Conservation (phyloP, 2,113 vertebrate species). For the Fukomys damarensis region DNA sequence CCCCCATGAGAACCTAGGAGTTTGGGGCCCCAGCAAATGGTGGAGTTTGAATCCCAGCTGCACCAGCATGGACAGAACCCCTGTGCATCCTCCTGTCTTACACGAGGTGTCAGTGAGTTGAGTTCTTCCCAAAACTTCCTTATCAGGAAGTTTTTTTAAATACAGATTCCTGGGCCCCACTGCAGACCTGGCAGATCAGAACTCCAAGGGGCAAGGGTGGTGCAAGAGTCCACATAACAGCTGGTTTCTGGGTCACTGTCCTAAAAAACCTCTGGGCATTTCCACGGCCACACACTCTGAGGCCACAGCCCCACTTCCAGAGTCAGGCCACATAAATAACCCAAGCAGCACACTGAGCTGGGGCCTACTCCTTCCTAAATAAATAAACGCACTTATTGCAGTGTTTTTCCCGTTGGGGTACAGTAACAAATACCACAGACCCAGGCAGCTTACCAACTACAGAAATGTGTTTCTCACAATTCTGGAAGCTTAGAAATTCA, state of each 20-base stretch:
- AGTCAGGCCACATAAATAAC: fast-evolving
- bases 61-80: not conserved
- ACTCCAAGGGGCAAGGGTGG: too few relatives aligned
- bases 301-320: not conserved
- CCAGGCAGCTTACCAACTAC: not conserved
- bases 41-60: not conserved
- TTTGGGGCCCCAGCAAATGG: too few relatives aligned
- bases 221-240: not conserved
- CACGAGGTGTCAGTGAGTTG: not conserved
- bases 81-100: not conserved
- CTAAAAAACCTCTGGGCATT: not conserved
- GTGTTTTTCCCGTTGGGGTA: not conserved
- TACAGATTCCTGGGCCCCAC: not conserved
- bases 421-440: not conserved
- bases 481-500: not conserved
- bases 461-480: not conserved
- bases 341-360: not conserved
- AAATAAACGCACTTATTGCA: not conserved
- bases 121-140: not conserved
- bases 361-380: not conserved
- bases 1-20: too few relatives aligned
- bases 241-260: not conserved
- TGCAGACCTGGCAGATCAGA: not conserved
- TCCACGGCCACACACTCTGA: not conserved
- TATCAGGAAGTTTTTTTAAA: not conserved